Percentiles rank a stretch among this genome's conserved stretches.
phyloP scores from a whole-genome alignment of 2,888 invertebrate species.

The Gerris lacustris region DNA sequence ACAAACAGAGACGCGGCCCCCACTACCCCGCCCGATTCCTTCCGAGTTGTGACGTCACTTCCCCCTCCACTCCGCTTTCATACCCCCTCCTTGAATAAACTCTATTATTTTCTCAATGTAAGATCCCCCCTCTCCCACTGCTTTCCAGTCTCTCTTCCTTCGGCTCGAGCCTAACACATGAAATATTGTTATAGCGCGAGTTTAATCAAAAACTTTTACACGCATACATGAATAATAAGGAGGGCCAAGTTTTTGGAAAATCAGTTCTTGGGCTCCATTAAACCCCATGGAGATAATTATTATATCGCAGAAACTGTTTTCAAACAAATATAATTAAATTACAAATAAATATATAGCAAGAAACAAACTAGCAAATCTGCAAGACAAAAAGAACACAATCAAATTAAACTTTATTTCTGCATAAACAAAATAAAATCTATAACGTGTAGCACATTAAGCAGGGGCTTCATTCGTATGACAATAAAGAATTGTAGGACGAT shows the following conservation, averaged over 20 bases:
- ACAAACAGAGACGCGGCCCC: neutral
- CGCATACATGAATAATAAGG: slow-evolving; percentile 3
- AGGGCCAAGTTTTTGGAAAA: neutral
- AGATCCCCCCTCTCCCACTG: neutral
- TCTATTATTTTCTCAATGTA: slow-evolving; percentile 5
- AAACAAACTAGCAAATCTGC: too few species aligned
- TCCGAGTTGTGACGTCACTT: neutral
- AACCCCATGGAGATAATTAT: neutral
- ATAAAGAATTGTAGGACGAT: too few species aligned
- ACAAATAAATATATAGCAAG: too few species aligned
- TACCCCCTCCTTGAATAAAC: slow-evolving; percentile 5
- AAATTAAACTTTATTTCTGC: too few species aligned
- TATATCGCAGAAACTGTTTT: too few species aligned
- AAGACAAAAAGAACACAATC: too few species aligned
- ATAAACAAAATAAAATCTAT: too few species aligned
- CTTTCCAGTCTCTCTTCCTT: neutral
- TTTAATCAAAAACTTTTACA: slow-evolving; percentile 3
- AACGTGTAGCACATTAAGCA: too few species aligned
- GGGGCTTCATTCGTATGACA: too few species aligned
- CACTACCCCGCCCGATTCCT: neutral
- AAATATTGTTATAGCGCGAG: neutral
- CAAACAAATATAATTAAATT: too few species aligned
- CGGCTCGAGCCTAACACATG: neutral
- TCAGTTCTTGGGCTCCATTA: neutral
- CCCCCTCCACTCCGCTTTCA: neutral